Evolutionary conservation across 2,797 vertebrate species (phyloP).

Genomic region (Orientallactaga sibirica): DNA sequence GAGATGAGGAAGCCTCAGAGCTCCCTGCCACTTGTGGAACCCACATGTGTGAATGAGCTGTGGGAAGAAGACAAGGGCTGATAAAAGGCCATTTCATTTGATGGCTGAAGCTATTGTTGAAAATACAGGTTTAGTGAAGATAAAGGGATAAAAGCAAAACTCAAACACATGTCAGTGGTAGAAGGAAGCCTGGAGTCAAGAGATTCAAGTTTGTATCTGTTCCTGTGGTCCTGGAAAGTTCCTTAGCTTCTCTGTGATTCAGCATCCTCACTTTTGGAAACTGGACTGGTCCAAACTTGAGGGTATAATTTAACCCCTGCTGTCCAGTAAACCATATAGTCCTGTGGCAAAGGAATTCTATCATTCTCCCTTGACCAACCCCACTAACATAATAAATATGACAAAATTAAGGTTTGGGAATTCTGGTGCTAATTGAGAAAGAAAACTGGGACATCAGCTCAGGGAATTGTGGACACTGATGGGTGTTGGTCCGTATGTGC

Average conservation of each 20-base stretch:
- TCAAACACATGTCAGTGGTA: not conserved
- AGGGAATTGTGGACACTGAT: constrained; percentile 61
- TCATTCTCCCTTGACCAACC: constrained; percentile 50
- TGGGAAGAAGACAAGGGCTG: not conserved
- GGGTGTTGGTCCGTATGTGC: not conserved
- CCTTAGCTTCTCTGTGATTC: not conserved
- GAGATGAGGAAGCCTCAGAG: not conserved
- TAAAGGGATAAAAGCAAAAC: not conserved
- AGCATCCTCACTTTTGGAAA: not conserved
- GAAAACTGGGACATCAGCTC: constrained; percentile 68
- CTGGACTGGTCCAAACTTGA: not conserved
- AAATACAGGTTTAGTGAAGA: constrained; percentile 23
- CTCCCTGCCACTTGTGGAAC: not conserved
- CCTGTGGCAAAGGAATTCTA: constrained; percentile 58
- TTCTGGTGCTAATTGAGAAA: constrained; percentile 78
- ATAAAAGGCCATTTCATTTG: not conserved
- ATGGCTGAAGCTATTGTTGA: not conserved
- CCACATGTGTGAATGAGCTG: not conserved
- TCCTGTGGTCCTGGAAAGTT: not conserved
- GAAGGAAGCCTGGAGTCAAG: constrained; percentile 29
- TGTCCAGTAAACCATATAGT: constrained; percentile 69
- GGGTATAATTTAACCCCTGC: constrained; percentile 57
- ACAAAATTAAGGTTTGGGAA: constrained; percentile 68
- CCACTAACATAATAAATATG: constrained; percentile 71
- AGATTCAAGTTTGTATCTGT: not conserved